Conservation (phyloP, 2,888 invertebrate species). For the Drosophila merina region DNA sequence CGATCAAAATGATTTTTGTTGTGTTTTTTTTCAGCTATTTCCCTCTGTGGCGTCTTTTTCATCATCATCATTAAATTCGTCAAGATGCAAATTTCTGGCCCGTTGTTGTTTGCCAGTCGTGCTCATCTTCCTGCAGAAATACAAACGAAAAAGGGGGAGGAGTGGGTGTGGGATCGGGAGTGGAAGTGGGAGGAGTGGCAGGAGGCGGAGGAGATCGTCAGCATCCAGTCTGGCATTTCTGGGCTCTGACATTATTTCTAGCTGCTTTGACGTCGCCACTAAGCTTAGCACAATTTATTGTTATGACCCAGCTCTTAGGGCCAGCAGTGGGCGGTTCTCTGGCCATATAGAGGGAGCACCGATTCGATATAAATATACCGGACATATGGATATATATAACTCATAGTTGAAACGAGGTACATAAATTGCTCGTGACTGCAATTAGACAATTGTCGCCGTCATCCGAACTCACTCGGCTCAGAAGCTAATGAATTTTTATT, state of each 20-base stretch:
- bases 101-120: slow-evolving; percentile 69
- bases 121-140: slow-evolving; percentile 65
- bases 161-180: slow-evolving; percentile 28
- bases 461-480: slow-evolving; percentile 71
- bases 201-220: slow-evolving; percentile 54
- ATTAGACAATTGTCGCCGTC: slow-evolving; percentile 80
- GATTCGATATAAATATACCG: slow-evolving; percentile 31
- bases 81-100: slow-evolving; percentile 75
- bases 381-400: slow-evolving; percentile 52
- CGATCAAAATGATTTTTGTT: slow-evolving; percentile 73
- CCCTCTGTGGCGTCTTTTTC: slow-evolving; percentile 69
- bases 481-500: slow-evolving; percentile 79
- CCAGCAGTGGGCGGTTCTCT: slow-evolving; percentile 59
- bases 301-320: slow-evolving; percentile 50
- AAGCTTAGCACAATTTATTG: slow-evolving; percentile 57
- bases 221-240: slow-evolving; percentile 38
- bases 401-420: slow-evolving; percentile 66
- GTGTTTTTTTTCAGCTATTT: slow-evolving; percentile 9
- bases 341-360: slow-evolving; percentile 15
- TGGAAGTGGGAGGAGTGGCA: slow-evolving; percentile 43
- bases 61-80: slow-evolving; percentile 81
- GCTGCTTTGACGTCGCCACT: slow-evolving; percentile 34
- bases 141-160: slow-evolving; percentile 8
- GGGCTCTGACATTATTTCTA: slow-evolving; percentile 39
- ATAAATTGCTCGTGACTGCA: slow-evolving; percentile 81